These are phyloP conservation scores for Ophion ellenae DNA, from an alignment of 2,888 invertebrate genomes.

Conservation along the genomic window DNA sequence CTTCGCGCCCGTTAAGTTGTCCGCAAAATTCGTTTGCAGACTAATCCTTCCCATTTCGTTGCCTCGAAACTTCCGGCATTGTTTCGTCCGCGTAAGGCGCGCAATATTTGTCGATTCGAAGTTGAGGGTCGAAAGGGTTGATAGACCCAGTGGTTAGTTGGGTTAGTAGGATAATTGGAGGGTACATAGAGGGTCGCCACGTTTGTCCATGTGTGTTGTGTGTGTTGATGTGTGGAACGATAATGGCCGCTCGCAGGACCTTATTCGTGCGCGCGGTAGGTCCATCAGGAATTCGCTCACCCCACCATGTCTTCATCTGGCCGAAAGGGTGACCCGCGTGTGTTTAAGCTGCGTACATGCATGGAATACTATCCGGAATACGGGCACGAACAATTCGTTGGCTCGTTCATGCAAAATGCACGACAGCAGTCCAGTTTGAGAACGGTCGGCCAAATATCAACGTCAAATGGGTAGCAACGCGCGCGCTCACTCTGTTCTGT, in stretches of 20 bases:
- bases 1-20: background rate
- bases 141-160: constrained; percentile 32
- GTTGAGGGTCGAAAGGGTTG: constrained; percentile 27
- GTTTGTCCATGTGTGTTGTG: constrained; percentile 1
- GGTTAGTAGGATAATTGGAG: constrained; percentile 62
- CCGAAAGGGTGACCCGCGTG: constrained; percentile 76
- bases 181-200: constrained; percentile 41
- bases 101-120: background rate
- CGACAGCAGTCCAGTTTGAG: constrained; percentile 77
- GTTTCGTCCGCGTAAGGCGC: background rate
- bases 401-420: constrained; percentile 78
- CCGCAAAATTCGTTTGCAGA: background rate
- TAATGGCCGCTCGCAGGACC: constrained; percentile 64
- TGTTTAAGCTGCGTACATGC: constrained; percentile 41
- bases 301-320: constrained; percentile 73
- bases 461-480: constrained; percentile 23
- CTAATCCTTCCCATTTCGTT: background rate
- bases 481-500: constrained; percentile 41
- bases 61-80: background rate
- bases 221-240: constrained; percentile 18
- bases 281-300: constrained; percentile 70
- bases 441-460: constrained; percentile 77
- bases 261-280: constrained; percentile 69
- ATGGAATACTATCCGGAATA: constrained; percentile 31
- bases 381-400: constrained; percentile 38